These are phyloP conservation scores for Palythoa grandis DNA, from an alignment of 92 coral and sea anemone species.

Conservation along the genomic window DNA sequence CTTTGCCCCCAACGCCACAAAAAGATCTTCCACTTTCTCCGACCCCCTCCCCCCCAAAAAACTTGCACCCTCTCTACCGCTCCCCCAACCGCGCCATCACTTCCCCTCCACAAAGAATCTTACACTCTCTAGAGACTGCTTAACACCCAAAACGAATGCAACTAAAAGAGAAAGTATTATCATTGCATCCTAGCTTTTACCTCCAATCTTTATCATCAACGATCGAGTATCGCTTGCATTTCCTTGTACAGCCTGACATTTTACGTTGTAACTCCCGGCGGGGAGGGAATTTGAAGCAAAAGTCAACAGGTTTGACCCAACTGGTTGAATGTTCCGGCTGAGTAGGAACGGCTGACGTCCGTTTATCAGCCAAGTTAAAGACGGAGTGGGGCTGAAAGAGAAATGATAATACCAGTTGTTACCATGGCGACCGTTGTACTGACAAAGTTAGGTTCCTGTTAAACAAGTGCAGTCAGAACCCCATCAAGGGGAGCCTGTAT, in stretches of 20 bases:
- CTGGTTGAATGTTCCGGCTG: background rate
- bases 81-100: no score
- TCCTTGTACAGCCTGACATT: background rate
- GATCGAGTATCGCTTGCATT: background rate
- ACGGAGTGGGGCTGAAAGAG: constrained; percentile 4
- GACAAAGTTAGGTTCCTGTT: no score
- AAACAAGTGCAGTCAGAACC: no score
- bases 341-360: background rate
- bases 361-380: background rate
- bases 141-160: no score
- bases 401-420: background rate
- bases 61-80: no score
- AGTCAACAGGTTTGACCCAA: background rate
- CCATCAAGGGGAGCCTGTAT: no score
- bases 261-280: background rate
- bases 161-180: background rate
- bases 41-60: no score
- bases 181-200: background rate
- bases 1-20: no score
- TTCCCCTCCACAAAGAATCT: no score
- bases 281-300: background rate
- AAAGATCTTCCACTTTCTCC: no score
- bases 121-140: no score
- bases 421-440: background rate
- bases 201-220: background rate